Evolutionary conservation across 35 echinoderm and acorn worm genomes (phyloP).

Genomic region (Heliocidaris erythrogramma): DNA sequence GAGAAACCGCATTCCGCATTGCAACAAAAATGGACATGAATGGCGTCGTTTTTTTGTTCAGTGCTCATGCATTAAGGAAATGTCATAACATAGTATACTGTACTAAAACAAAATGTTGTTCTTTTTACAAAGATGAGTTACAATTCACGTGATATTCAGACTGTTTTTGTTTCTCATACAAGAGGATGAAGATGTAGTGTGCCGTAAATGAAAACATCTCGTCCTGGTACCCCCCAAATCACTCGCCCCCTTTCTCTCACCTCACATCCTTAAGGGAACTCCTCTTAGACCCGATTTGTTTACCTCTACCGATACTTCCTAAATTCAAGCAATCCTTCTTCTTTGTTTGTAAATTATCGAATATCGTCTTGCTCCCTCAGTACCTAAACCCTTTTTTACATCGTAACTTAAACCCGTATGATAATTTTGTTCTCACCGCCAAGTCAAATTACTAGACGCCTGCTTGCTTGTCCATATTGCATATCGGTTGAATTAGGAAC

Average conservation of each 20-base stretch:
- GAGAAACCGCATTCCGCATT: too few relatives aligned
- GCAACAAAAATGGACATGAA: too few relatives aligned
- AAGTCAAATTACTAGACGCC: background rate
- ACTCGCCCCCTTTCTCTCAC: background rate
- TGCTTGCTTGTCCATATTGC: background rate
- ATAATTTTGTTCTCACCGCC: background rate
- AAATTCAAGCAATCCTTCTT: background rate
- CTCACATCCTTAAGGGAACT: background rate
- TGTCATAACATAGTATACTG: too few relatives aligned
- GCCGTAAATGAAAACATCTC: background rate
- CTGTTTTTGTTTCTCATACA: too few relatives aligned
- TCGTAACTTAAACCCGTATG: background rate
- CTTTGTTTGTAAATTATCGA: background rate
- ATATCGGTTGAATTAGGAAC: background rate
- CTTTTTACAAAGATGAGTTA: too few relatives aligned
- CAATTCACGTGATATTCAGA: too few relatives aligned
- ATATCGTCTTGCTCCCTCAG: background rate
- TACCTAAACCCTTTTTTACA: background rate
- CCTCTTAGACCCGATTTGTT: background rate
- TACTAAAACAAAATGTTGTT: too few relatives aligned
- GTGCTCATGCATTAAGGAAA: too few relatives aligned
- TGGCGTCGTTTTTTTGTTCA: too few relatives aligned
- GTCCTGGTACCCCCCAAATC: background rate
- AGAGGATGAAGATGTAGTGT: background rate
- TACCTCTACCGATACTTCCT: background rate